Evolutionary conservation across 2,888 invertebrate species (phyloP).

Genomic region (Dexiosoma caninum): DNA sequence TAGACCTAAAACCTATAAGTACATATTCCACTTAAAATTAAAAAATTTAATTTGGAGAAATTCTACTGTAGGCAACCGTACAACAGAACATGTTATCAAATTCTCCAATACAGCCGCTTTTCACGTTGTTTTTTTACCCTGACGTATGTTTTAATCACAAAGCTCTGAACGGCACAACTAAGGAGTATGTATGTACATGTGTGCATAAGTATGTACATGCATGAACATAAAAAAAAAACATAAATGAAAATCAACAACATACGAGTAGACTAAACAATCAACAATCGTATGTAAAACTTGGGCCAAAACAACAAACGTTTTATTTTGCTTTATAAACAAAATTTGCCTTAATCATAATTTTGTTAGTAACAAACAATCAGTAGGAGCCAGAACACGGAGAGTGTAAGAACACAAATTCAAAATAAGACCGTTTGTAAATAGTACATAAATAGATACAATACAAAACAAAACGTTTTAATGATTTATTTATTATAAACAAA

Average conservation of each 20-base stretch:
- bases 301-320: conserved; percentile 36
- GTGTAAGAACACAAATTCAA: conserved; percentile 35
- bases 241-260: neutral
- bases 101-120: neutral
- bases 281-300: conserved; percentile 38
- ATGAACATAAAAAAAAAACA: neutral
- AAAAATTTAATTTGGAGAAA: neutral
- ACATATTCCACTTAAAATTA: neutral
- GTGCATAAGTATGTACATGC: neutral
- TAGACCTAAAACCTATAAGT: too few species aligned
- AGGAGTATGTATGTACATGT: neutral
- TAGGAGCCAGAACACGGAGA: conserved; percentile 41
- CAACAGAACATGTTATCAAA: conserved; percentile 8
- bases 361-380: conserved; percentile 46
- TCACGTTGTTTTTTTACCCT: conserved; percentile 28
- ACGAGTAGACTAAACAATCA: neutral
- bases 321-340: neutral
- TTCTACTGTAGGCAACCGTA: neutral
- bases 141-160: neutral
- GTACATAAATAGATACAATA: neutral
- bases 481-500: conserved; percentile 32
- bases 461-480: neutral
- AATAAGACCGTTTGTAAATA: conserved; percentile 43
- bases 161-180: conserved; percentile 3
- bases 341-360: conserved; percentile 24